Evolutionary conservation across 2,888 invertebrate species (phyloP), one percentile per base, ranked within the genome.

Genomic region (Amphipyra tragopoginis): DNA sequence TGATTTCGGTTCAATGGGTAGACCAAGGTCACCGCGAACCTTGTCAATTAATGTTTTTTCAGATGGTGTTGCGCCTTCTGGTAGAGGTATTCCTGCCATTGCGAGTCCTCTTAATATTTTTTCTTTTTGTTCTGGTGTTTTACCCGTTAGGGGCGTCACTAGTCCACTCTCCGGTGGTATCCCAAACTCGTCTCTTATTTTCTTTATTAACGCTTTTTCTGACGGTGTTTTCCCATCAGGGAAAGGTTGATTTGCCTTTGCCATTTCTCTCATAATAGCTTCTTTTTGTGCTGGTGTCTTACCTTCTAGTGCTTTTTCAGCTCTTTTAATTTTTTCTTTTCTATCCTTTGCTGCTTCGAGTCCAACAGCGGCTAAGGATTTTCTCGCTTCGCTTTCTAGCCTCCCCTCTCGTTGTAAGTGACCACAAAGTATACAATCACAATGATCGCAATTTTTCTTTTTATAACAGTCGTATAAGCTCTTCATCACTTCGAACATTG

Each of bases 401-500:
- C 40, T 70, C 29, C 63, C 53, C 13, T 62, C 63, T 10, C 0
- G 13, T 21, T 39, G 34, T 53, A 88, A 72, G 75, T 89, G 89
- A 14, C 90, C 89, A 68, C 92, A 92, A 10, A 91, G 80, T 61
- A 91, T 88, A 59, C 92, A 92, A 38, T 89, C 80, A 69, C 91
- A 91, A 60, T 89, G 70, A 47, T 89, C 84, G 65, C 92, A 92
- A 72, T 90, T 86, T 79, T 88, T 91, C 68, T 88, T 91, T 69
- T 91, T 91, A 54, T 91, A 92, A 67, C 92, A 91, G 45, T 91
- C 90, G 55, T 92, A 91, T 6, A 92, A 84, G 56, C 89, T 86
- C 75, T 90, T 91, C 91, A 92, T 91, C 1, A 91, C 91, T 76
- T 91, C 90, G 67, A 92, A 92, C 90, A 92, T 90, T 7, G 89